Evolutionary conservation across 2,888 invertebrate species (phyloP).

Genomic region (Drosophila subsilvestris): DNA sequence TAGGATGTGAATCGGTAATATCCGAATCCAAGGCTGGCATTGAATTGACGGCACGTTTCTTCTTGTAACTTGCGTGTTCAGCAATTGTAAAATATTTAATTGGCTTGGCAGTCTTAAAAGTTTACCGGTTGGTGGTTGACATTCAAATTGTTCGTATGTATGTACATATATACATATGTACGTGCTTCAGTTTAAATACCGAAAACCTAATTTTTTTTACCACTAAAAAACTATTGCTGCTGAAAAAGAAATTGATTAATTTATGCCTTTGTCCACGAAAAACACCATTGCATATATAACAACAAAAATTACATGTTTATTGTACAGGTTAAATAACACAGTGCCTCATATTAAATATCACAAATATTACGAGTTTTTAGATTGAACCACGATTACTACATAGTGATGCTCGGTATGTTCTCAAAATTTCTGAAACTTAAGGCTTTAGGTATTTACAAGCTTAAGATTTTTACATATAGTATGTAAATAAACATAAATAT

Average conservation of each 20-base stretch:
- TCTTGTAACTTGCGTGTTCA: conserved; percentile 40
- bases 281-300: conserved; percentile 19
- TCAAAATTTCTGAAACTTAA: conserved; percentile 1
- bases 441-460: conserved; percentile 35
- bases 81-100: conserved; percentile 61
- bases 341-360: conserved; percentile 61
- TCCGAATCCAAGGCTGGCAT: conserved; percentile 45
- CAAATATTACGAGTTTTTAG: conserved; percentile 35
- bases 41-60: conserved; percentile 55
- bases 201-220: background rate
- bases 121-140: conserved; percentile 40
- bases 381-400: background rate
- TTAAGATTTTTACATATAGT: conserved; percentile 2
- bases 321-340: conserved; percentile 46
- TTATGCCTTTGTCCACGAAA: background rate
- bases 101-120: conserved; percentile 23
- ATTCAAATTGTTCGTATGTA: conserved; percentile 16
- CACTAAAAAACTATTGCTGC: background rate
- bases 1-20: conserved; percentile 1
- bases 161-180: background rate
- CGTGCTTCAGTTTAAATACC: background rate
- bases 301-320: conserved; percentile 48
- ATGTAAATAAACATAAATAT: background rate
- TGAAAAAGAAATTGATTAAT: background rate
- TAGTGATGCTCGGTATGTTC: background rate